These are phyloP conservation scores for Drosophila longiperda DNA, from an alignment of 2,888 invertebrate species.

Conservation along the genomic window DNA sequence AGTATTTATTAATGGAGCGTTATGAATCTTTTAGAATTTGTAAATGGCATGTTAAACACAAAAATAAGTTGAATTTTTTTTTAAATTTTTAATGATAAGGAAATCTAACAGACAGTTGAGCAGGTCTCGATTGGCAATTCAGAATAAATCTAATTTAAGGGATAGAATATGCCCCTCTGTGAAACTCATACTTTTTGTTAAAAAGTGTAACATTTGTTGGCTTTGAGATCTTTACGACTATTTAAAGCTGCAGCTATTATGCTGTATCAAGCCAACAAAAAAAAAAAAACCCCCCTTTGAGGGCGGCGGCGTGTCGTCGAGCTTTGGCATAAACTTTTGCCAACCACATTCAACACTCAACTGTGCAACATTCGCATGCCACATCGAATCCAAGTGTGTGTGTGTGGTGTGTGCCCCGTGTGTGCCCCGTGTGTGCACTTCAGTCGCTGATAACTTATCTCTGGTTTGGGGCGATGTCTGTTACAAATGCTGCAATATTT, in stretches of 20 bases:
- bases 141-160: background rate
- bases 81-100: no score
- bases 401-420: slow-evolving; percentile 38
- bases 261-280: slow-evolving; percentile 25
- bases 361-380: slow-evolving; percentile 38
- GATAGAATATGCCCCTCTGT: background rate
- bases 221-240: slow-evolving; percentile 24
- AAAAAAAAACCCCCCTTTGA: background rate
- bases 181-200: slow-evolving; percentile 1
- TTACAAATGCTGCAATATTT: slow-evolving; percentile 78
- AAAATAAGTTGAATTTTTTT: no score
- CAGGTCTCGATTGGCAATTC: background rate
- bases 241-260: slow-evolving; percentile 52
- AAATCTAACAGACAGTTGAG: background rate
- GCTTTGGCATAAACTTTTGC: slow-evolving; percentile 57
- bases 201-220: slow-evolving; percentile 23
- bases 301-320: slow-evolving; percentile 22
- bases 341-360: slow-evolving; percentile 51
- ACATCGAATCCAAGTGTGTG: slow-evolving; percentile 50
- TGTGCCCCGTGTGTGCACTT: slow-evolving; percentile 72
- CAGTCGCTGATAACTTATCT: slow-evolving; percentile 68
- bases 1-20: slow-evolving; percentile 2
- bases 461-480: slow-evolving; percentile 62
- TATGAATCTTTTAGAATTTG: background rate
- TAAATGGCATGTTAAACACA: background rate